A percentile compares a stretch with the other conserved stretches of the same genome.
phyloP scores from a whole-genome alignment of 2,113 vertebrate species.

The Hemiprocne comata region DNA sequence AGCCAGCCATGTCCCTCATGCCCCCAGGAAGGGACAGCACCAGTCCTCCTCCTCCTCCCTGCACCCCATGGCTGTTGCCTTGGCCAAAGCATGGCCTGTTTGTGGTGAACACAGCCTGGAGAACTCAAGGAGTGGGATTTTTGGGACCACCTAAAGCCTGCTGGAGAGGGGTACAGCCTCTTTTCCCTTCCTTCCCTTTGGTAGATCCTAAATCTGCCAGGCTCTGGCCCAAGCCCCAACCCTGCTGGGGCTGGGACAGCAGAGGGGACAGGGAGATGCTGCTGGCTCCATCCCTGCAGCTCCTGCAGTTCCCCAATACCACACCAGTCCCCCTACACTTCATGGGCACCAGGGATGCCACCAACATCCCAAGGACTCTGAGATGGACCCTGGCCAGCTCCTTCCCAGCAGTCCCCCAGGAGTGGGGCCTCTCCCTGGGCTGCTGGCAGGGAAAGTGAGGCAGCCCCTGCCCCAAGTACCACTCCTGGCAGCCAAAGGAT shows the following conservation, averaged over 20 bases:
- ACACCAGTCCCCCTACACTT: accelerated
- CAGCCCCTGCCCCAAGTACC: neutral
- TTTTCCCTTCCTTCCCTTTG: neutral
- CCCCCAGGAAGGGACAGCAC: neutral
- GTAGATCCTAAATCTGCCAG: neutral
- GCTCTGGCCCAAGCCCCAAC: accelerated
- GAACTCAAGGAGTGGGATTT: too few relatives aligned
- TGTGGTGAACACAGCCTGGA: neutral
- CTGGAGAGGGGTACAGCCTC: accelerated
- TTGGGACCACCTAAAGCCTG: neutral
- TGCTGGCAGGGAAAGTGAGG: neutral
- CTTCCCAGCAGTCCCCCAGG: neutral
- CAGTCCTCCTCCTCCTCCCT: neutral
- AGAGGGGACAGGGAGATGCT: neutral
- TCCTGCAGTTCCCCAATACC: neutral
- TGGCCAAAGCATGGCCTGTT: neutral
- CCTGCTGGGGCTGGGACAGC: neutral
- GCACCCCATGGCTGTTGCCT: neutral
- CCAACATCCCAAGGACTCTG: accelerated
- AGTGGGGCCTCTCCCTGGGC: neutral
- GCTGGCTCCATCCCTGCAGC: neutral
- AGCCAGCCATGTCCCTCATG: accelerated
- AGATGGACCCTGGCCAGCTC: neutral
- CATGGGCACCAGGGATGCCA: accelerated
- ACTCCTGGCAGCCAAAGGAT: conserved; percentile 78